Conservation (phyloP, 2,797 vertebrate genomes). For the Alectoris magna region DNA sequence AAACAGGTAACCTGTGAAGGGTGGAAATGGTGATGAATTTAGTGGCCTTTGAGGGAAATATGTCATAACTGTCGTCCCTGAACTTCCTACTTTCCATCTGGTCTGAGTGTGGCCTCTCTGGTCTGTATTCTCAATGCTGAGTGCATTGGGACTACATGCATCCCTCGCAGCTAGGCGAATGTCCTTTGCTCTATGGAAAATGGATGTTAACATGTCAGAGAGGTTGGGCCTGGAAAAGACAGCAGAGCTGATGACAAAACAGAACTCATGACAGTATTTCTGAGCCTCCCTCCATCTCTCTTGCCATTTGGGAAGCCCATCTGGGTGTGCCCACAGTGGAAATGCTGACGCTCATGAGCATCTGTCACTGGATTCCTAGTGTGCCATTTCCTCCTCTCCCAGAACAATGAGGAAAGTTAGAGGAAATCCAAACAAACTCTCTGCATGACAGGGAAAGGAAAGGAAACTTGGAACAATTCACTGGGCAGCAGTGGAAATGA, state of each 20-base stretch:
- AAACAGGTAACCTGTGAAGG: background rate
- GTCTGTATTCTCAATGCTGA: background rate
- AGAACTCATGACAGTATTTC: background rate
- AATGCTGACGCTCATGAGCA: slow-evolving; percentile 30
- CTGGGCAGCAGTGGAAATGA: slow-evolving; percentile 8
- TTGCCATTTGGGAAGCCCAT: background rate
- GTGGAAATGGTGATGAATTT: background rate
- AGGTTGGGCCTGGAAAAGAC: background rate
- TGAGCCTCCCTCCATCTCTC: background rate
- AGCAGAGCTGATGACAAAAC: background rate
- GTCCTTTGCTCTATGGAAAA: background rate
- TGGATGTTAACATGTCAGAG: background rate
- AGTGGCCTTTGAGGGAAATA: background rate
- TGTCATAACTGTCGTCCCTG: background rate
- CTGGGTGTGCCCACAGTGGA: slow-evolving; percentile 4
- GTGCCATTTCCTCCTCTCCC: slow-evolving; percentile 59
- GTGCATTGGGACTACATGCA: background rate
- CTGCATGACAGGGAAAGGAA: slow-evolving; percentile 6
- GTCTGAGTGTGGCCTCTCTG: background rate
- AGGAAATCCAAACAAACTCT: slow-evolving; percentile 70
- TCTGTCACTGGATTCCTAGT: slow-evolving; percentile 15
- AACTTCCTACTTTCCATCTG: background rate
- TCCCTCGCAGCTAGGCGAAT: background rate
- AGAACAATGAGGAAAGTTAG: slow-evolving; percentile 73
- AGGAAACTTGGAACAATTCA: slow-evolving; percentile 61